Evolutionary conservation across 2,888 invertebrate genomes (phyloP).

Genomic region (Harpalus rubripes): DNA sequence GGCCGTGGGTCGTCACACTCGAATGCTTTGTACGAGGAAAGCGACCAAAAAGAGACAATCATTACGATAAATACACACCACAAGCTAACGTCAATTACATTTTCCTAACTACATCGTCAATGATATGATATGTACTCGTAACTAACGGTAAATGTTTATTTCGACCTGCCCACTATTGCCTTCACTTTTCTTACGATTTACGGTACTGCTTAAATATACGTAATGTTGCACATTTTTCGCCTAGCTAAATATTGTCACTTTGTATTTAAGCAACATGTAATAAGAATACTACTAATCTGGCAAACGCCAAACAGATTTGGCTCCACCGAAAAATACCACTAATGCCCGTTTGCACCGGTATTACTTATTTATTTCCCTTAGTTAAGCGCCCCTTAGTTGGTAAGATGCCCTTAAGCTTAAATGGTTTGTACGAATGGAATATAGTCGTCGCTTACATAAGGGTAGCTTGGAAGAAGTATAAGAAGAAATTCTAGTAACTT

Average conservation of each 20-base stretch:
- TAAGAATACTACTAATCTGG: too few relatives aligned
- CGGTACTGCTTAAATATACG: not conserved
- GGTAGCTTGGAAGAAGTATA: too few relatives aligned
- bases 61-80: conserved; percentile 57
- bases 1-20: conserved; percentile 37
- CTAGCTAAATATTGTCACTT: not conserved
- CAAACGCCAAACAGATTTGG: too few relatives aligned
- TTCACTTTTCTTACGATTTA: not conserved
- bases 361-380: too few relatives aligned
- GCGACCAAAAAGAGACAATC: conserved; percentile 51
- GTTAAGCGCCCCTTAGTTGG: too few relatives aligned
- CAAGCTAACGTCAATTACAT: conserved; percentile 57
- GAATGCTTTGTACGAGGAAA: conserved; percentile 19
- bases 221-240: not conserved
- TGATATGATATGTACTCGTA: not conserved
- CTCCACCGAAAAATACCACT: too few relatives aligned
- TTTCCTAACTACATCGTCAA: conserved; percentile 9
- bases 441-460: too few relatives aligned
- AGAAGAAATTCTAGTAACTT: too few relatives aligned
- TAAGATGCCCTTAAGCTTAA: too few relatives aligned
- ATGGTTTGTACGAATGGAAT: too few relatives aligned
- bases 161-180: not conserved
- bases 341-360: too few relatives aligned
- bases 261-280: not conserved
- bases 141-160: not conserved